Percentiles rank a stretch among this genome's conserved stretches.
Conservation (phyloP, 1,140 invertebrate species). For the Platyscapa corneri region DNA sequence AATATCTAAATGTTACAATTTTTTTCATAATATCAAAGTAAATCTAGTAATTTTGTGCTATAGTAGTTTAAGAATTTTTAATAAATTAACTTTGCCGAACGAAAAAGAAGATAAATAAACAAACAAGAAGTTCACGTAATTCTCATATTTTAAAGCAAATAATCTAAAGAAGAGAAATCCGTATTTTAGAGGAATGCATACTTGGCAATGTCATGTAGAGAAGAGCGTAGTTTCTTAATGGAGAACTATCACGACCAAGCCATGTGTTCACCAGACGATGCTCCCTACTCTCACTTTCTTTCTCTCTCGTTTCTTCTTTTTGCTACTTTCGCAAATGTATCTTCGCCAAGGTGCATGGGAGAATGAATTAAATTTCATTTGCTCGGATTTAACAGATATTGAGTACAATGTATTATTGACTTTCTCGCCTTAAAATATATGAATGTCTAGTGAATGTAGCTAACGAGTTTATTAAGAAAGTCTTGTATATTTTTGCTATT, state of each 20-base stretch:
- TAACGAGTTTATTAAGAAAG: background rate
- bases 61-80: too few species aligned
- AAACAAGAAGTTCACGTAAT: background rate
- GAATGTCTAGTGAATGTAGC: background rate
- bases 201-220: conserved; percentile 49
- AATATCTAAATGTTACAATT: too few species aligned
- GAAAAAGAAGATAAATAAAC: background rate
- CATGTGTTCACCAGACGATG: conserved; percentile 62
- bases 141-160: background rate
- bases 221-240: conserved; percentile 55
- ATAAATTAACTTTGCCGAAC: too few species aligned
- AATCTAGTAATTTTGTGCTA: too few species aligned
- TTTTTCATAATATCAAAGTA: too few species aligned
- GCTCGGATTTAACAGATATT: background rate
- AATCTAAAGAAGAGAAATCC: background rate
- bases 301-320: background rate
- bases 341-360: conserved; percentile 57
- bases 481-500: background rate
- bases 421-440: background rate
- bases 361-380: conserved; percentile 59
- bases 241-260: conserved; percentile 51
- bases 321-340: conserved; percentile 2
- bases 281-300: background rate
- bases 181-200: background rate
- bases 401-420: background rate